These are phyloP conservation scores for Tretioscincus oriximinensis DNA, from an alignment of 2,113 vertebrate genomes.

Conservation along the genomic window DNA sequence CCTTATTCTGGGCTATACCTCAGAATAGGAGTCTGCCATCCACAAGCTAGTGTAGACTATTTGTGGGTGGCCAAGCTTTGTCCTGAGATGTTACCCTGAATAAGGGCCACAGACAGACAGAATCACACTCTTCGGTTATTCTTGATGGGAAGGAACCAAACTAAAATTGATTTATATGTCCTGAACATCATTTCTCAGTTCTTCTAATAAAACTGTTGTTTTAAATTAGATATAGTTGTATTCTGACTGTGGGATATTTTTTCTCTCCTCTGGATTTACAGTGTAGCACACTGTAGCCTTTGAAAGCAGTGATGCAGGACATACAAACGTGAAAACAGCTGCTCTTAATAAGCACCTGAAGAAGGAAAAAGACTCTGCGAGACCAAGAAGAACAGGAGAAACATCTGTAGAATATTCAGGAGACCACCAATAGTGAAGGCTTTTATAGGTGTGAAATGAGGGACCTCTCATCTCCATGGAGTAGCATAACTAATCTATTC, in stretches of 20 bases:
- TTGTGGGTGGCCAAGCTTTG: too few species aligned
- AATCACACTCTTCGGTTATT: neutral
- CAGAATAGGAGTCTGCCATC: too few species aligned
- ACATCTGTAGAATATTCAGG: neutral
- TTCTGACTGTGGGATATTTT: neutral
- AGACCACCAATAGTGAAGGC: neutral
- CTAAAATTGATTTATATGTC: neutral
- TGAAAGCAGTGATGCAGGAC: conserved; percentile 8
- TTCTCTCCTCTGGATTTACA: neutral
- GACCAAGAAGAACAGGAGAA: conserved; percentile 8
- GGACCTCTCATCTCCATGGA: neutral
- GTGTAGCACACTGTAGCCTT: neutral
- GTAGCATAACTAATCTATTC: neutral
- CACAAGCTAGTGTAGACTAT: too few species aligned
- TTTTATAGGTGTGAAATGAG: conserved; percentile 25
- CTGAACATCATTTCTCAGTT: neutral
- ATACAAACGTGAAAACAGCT: conserved; percentile 1
- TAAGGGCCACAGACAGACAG: neutral
- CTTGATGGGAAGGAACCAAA: neutral
- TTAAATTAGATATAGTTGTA: neutral
- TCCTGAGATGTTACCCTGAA: too few species aligned
- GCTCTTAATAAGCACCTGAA: conserved; percentile 12
- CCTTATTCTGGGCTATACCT: too few species aligned
- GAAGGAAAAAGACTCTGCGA: neutral
- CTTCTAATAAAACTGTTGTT: neutral